Percentiles rank a stretch among this genome's conserved stretches.
Conservation (phyloP, 2,888 invertebrate genomes). For the Pachycephus smyrnensis region DNA sequence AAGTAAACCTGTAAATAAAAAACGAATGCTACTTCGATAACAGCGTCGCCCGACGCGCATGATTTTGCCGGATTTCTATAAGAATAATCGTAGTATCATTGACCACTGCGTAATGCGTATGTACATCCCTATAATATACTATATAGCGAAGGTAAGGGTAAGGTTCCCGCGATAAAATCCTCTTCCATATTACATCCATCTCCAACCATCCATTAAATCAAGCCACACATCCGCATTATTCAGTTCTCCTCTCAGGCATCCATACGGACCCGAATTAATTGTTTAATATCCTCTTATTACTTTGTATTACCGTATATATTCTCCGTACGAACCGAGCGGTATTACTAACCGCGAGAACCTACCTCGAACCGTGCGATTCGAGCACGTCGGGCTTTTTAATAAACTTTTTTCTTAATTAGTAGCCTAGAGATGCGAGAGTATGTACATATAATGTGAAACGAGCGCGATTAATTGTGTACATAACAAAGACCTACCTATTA, state of each 20-base stretch:
- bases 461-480: slow-evolving; percentile 19
- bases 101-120: not conserved
- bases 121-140: not conserved
- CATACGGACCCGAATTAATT: not conserved
- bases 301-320: not conserved
- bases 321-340: not conserved
- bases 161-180: not conserved
- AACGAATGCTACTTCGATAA: not conserved
- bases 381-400: not conserved
- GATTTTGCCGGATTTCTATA: not conserved
- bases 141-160: not conserved
- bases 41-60: not conserved
- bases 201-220: not conserved
- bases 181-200: not conserved
- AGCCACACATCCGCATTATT: not conserved
- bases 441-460: not conserved
- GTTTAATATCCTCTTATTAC: not conserved
- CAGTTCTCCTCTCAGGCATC: too few species aligned
- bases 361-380: not conserved
- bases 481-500: slow-evolving; percentile 32
- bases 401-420: not conserved
- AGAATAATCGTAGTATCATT: not conserved
- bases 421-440: slow-evolving; percentile 1
- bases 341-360: not conserved
- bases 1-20: not conserved